These are phyloP conservation scores for Paraescarpia echinospica DNA, from an alignment of 1,140 invertebrate species.

Conservation along the genomic window DNA sequence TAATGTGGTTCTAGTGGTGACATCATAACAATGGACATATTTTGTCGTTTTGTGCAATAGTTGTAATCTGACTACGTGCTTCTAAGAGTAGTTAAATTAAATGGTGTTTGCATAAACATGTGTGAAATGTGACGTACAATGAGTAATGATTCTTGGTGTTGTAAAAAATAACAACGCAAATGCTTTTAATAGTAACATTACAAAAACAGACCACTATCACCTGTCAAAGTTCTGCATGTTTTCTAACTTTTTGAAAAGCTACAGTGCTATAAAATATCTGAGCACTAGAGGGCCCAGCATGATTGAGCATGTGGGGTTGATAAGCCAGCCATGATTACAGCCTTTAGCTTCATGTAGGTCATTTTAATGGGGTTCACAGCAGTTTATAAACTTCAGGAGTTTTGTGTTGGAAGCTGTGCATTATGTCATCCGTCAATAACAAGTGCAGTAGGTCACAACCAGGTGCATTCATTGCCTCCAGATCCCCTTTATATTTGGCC, in stretches of 20 bases:
- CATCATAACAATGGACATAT: too few species aligned
- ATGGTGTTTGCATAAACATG: neutral
- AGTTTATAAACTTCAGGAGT: neutral
- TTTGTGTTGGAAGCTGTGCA: neutral
- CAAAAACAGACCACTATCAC: neutral
- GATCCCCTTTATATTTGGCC: neutral
- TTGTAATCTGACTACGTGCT: neutral
- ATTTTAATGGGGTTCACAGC: neutral
- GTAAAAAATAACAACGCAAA: neutral
- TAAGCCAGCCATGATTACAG: too few species aligned
- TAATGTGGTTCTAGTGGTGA: neutral
- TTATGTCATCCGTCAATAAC: neutral
- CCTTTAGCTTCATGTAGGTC: neutral
- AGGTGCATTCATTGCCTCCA: neutral
- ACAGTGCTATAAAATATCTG: neutral
- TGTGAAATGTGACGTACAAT: neutral
- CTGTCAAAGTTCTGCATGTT: neutral
- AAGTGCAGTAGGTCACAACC: neutral
- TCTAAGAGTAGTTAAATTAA: neutral
- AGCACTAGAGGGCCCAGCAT: neutral
- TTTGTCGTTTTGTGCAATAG: neutral
- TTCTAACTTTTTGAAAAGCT: neutral
- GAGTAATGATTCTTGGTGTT: neutral
- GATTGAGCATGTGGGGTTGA: too few species aligned
- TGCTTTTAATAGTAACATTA: neutral